phyloP scores from a whole-genome alignment of 2,888 invertebrate genomes.

The Nymphalis urticae region DNA sequence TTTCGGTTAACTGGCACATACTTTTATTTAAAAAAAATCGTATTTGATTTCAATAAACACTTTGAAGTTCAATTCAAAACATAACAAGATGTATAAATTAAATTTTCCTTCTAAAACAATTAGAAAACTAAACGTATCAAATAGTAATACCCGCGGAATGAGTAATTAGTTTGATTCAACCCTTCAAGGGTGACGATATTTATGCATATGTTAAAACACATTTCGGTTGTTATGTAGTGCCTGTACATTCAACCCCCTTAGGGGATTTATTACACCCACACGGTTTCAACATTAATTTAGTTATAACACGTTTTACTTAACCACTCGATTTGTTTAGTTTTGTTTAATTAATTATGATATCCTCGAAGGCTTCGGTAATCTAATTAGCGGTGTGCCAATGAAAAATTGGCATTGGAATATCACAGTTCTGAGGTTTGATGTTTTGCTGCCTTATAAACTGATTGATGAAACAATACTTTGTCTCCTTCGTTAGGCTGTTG shows the following conservation, averaged over 20 bases:
- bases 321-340: constrained; percentile 8
- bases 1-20: no score
- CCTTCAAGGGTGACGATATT: constrained; percentile 29
- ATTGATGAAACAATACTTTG: no score
- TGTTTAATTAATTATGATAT: constrained; percentile 21
- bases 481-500: no score
- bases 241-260: neutral
- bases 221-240: constrained; percentile 9
- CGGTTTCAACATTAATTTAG: constrained; percentile 6
- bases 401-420: no score
- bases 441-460: neutral
- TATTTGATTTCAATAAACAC: no score
- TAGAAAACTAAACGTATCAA: constrained; percentile 5
- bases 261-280: constrained; percentile 4
- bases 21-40: no score
- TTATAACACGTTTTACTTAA: constrained; percentile 17
- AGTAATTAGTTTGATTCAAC: constrained; percentile 12
- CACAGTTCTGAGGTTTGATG: constrained; percentile 10
- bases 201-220: constrained; percentile 34
- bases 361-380: constrained; percentile 31
- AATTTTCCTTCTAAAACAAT: constrained; percentile 7
- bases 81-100: neutral
- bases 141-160: constrained; percentile 18
- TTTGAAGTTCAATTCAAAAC: no score
- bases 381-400: constrained; percentile 37